Conservation (phyloP, 1,140 invertebrate genomes). For the Polyergus mexicanus region DNA sequence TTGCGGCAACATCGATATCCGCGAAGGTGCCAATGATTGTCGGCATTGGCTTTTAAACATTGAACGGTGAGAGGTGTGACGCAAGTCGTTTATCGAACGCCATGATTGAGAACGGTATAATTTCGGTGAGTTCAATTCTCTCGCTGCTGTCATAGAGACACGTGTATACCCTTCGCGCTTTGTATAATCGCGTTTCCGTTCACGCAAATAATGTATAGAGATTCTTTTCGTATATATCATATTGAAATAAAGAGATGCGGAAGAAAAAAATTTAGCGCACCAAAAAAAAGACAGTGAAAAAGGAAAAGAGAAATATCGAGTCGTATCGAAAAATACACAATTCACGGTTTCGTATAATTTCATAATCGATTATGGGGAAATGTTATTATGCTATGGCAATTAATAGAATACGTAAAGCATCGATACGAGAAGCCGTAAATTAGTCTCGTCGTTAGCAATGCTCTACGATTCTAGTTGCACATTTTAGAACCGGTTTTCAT, state of each 20-base stretch:
- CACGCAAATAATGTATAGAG: neutral
- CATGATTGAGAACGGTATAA: neutral
- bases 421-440: conserved; percentile 19
- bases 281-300: neutral
- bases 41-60: conserved; percentile 33
- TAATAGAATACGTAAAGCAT: conserved; percentile 19
- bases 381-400: conserved; percentile 21
- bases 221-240: neutral
- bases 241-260: neutral
- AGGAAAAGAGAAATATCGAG: neutral
- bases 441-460: conserved; percentile 16
- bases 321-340: neutral
- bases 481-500: conserved; percentile 53
- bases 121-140: conserved; percentile 15
- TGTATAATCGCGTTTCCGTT: neutral
- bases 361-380: conserved; percentile 9
- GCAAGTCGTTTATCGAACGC: neutral
- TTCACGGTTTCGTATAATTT: neutral
- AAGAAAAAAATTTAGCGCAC: neutral
- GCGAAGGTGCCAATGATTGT: conserved; percentile 3
- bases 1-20: conserved; percentile 32
- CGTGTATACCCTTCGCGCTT: neutral
- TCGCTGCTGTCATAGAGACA: neutral
- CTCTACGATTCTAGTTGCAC: conserved; percentile 11
- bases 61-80: neutral